Percentiles rank a stretch among this genome's conserved stretches.
Conservation (phyloP, 2,888 invertebrate species). For the Sarcophaga variegata region DNA sequence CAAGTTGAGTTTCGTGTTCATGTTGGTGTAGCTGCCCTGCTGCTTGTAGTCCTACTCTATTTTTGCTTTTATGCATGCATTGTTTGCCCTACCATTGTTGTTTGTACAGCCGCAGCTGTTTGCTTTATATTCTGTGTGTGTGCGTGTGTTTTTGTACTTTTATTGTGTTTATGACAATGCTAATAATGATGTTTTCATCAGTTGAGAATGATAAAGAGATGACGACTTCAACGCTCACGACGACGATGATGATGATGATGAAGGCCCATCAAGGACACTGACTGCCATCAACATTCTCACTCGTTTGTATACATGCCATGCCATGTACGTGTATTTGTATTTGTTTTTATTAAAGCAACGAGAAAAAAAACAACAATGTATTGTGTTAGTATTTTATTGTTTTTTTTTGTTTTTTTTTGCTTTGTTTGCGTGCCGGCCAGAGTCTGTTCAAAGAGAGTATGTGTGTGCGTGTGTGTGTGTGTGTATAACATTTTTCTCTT, state of each 20-base stretch:
- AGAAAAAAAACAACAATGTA: background rate
- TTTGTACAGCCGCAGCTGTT: background rate
- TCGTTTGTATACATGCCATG: slow-evolving; percentile 1
- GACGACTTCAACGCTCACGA: slow-evolving; percentile 27
- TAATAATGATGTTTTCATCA: slow-evolving; percentile 2
- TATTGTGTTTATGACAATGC: background rate
- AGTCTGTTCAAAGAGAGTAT: background rate
- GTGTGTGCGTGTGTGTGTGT: slow-evolving; percentile 1
- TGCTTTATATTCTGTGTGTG: background rate
- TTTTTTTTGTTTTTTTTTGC: background rate
- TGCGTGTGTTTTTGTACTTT: too few species aligned
- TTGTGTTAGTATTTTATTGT: slow-evolving; percentile 18
- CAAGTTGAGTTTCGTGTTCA: too few species aligned
- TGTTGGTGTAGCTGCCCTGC: too few species aligned
- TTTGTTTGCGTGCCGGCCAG: background rate
- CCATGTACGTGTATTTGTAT: slow-evolving; percentile 2
- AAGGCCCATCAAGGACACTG: slow-evolving; percentile 64
- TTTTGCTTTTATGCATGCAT: background rate
- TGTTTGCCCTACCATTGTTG: background rate
- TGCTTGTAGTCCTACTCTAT: background rate
- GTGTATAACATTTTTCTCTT: background rate
- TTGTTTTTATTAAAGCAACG: slow-evolving; percentile 54
- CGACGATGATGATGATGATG: slow-evolving; percentile 44
- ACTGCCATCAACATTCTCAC: background rate
- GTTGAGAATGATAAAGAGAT: slow-evolving; percentile 1